These are phyloP conservation scores for Alloplasta piceator DNA, from an alignment of 2,888 invertebrate genomes.

Conservation along the genomic window DNA sequence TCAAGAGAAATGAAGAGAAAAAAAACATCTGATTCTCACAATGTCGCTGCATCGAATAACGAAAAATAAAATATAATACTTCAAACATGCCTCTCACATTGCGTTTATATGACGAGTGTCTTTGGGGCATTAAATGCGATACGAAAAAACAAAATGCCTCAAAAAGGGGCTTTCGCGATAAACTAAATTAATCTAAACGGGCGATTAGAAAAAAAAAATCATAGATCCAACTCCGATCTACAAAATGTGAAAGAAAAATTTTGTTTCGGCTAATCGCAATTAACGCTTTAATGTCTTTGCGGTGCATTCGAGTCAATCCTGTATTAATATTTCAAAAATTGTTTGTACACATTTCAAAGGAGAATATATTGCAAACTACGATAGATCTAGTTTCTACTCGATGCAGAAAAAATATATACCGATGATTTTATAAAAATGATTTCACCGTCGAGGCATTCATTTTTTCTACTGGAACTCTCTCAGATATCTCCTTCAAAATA, in stretches of 20 bases:
- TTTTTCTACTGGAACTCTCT: too few species aligned
- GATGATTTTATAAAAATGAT: too few species aligned
- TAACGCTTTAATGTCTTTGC: neutral
- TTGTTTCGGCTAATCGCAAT: slow-evolving; percentile 32
- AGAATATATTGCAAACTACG: too few species aligned
- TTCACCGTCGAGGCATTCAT: too few species aligned
- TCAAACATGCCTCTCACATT: slow-evolving; percentile 35
- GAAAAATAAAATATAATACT: slow-evolving; percentile 57
- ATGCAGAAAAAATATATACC: too few species aligned
- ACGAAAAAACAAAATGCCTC: slow-evolving; percentile 17
- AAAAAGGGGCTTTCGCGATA: neutral
- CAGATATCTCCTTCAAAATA: too few species aligned
- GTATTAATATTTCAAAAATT: too few species aligned
- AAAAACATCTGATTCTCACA: slow-evolving; percentile 24
- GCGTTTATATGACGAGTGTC: slow-evolving; percentile 32
- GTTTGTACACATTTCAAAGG: too few species aligned
- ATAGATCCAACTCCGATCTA: slow-evolving; percentile 41
- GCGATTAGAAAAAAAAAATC: slow-evolving; percentile 25
- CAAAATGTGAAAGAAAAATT: slow-evolving; percentile 44
- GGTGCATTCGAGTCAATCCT: too few species aligned
- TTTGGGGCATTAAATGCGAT: slow-evolving; percentile 48
- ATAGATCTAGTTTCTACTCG: too few species aligned
- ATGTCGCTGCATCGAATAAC: slow-evolving; percentile 50
- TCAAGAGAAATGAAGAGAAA: neutral
- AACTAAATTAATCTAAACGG: slow-evolving; percentile 34